phyloP scores from a whole-genome alignment of 2,113 vertebrate genomes.

The Recurvirostra avosetta region DNA sequence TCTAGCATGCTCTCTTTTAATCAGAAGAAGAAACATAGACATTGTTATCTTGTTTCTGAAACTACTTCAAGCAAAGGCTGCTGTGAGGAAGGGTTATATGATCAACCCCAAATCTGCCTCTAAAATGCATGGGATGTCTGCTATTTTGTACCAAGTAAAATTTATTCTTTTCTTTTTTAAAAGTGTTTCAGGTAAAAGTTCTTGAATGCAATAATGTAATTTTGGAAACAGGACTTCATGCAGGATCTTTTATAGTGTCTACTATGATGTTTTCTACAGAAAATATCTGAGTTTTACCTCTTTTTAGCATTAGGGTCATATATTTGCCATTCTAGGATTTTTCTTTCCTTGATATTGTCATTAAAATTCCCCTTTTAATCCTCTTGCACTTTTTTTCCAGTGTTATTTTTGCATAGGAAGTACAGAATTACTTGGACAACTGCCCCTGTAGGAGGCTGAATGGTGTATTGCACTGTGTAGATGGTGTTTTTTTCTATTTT shows the following conservation, averaged over 20 bases:
- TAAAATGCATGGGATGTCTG: background rate
- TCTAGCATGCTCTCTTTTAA: background rate
- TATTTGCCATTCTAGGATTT: background rate
- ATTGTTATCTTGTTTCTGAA: background rate
- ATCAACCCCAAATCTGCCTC: background rate
- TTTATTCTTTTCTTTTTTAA: background rate
- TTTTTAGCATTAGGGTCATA: background rate
- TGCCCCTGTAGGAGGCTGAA: background rate
- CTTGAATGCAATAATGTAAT: background rate
- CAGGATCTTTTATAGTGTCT: background rate
- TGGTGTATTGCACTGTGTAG: background rate
- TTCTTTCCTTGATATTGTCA: background rate
- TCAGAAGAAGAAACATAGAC: background rate
- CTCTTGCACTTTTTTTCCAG: background rate
- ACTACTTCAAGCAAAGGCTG: background rate
- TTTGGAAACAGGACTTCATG: background rate
- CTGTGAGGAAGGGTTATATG: background rate
- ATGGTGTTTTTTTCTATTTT: background rate
- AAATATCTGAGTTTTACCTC: fast-evolving
- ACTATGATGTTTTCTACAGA: background rate
- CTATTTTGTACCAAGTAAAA: background rate
- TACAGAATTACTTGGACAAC: too few relatives aligned
- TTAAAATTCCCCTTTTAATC: background rate
- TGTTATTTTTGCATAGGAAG: background rate
- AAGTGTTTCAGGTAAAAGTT: background rate